A percentile compares a stretch with the other conserved stretches of the same genome.
Conservation (phyloP, 2,888 invertebrate species). For the Apotomis capreana region DNA sequence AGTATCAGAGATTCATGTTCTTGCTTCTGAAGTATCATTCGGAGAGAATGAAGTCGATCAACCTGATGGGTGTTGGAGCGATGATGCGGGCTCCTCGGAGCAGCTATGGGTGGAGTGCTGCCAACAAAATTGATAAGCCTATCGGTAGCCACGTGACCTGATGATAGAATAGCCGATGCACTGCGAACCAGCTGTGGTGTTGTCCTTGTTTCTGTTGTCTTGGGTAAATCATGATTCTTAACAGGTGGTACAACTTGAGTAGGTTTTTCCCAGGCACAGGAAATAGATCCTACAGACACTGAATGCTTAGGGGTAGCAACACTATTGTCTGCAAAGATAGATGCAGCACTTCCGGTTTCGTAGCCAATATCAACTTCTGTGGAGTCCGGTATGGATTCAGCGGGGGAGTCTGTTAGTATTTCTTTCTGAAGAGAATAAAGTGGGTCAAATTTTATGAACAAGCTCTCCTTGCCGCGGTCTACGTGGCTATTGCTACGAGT, state of each 20-base stretch:
- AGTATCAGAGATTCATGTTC: constrained; percentile 70
- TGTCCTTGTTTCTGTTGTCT: constrained; percentile 52
- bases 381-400: constrained; percentile 57
- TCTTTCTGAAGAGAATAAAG: constrained; percentile 67
- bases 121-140: constrained; percentile 72
- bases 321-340: constrained; percentile 62
- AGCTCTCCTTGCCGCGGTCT: constrained; percentile 83
- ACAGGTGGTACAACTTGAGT: constrained; percentile 76
- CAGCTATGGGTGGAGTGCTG: constrained; percentile 69
- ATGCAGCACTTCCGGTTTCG: constrained; percentile 73
- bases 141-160: constrained; percentile 71
- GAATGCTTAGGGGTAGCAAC: constrained; percentile 62
- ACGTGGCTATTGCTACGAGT: constrained; percentile 62
- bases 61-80: constrained; percentile 59
- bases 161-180: constrained; percentile 74
- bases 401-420: constrained; percentile 50
- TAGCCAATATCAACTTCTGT: constrained; percentile 72
- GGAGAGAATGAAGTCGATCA: constrained; percentile 67
- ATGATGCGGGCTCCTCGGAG: constrained; percentile 66
- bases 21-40: constrained; percentile 71
- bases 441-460: constrained; percentile 87
- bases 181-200: constrained; percentile 72
- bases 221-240: constrained; percentile 60
- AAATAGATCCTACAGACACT: constrained; percentile 60
- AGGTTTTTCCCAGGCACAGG: constrained; percentile 65